Evolutionary conservation across 2,888 invertebrate genomes (phyloP).

Genomic region (Hydrotaea cyrtoneurina): DNA sequence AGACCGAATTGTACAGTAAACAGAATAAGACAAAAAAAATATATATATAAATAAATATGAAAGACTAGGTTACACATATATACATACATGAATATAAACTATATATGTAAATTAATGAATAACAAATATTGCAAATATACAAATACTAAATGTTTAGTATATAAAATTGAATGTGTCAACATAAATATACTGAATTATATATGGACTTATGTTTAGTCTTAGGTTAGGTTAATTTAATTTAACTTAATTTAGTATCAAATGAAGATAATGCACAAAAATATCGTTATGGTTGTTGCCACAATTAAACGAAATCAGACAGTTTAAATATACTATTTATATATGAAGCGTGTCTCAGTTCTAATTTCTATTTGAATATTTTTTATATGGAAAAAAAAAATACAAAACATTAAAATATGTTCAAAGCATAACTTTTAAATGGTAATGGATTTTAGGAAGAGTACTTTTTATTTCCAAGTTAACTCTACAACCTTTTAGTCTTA

Average conservation of each 20-base stretch:
- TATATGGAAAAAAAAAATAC: too few species aligned
- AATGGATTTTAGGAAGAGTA: too few species aligned
- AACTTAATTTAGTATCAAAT: not conserved
- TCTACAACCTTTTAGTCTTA: too few species aligned
- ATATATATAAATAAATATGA: not conserved
- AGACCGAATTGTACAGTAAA: slow-evolving; percentile 1
- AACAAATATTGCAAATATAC: slow-evolving; percentile 1
- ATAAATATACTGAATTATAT: not conserved
- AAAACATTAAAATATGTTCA: too few species aligned
- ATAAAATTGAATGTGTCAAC: not conserved
- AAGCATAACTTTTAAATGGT: too few species aligned
- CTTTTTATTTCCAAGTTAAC: too few species aligned
- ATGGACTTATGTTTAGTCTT: not conserved
- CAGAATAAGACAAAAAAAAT: not conserved
- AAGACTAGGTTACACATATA: not conserved
- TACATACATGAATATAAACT: too few species aligned
- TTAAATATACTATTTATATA: too few species aligned
- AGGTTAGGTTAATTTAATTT: not conserved
- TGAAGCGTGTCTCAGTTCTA: too few species aligned
- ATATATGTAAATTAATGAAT: not conserved
- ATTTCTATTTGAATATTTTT: too few species aligned
- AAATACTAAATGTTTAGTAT: not conserved
- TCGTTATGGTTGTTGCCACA: not conserved
- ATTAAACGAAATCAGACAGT: too few species aligned
- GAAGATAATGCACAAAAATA: not conserved